Evolutionary conservation across 2,797 vertebrate genomes (phyloP), one percentile per base, ranked within the genome.

Genomic region (Macropodus opercularis): DNA sequence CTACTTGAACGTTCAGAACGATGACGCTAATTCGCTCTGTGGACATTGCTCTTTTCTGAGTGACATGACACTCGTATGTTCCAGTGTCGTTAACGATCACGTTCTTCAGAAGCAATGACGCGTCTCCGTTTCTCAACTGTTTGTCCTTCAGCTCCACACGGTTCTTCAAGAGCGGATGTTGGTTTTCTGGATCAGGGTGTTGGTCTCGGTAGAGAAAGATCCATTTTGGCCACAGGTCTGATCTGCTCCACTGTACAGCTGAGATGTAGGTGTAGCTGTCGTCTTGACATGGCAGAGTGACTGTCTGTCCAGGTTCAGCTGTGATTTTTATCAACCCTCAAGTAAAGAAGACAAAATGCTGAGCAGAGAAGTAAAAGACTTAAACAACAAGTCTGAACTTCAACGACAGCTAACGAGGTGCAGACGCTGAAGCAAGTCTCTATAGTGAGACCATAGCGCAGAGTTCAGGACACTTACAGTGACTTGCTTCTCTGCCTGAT

Each of bases 51-150:
- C 4, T 9, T 7, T 2, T 9, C 29, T 6, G 29, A 9, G 10
- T 10, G 29, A 31, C 29, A 31, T 10, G 32, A 42, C 58, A 61
- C 38, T 42, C 12, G 3, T 51, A 61, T 11, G 7, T 51, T 34
- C 47, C 47, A 15, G 3, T 10, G 13, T 50, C 58, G 2, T 14
- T 5, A 10, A 1, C 22, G 2, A 1, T 60, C 14, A 60, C 57
- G 6, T 41, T 4, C 24, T 26, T 26, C 24, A 26, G 7, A 26
- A 26, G 4, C 24, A 26, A 26, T 4, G 24, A 26, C 24, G 49
- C 1, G 27, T 21, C 29, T 23, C 58, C 38, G 2, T 43, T 22
- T 23, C 21, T 43, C 58, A 42, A 41, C 14, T 19, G 8, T n/a
- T 2, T 21, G 11, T 59, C 44, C 35, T n/a, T 19, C 35, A 59